Conservation (phyloP, 2,888 invertebrate genomes). For the Nomada ruficornis region DNA sequence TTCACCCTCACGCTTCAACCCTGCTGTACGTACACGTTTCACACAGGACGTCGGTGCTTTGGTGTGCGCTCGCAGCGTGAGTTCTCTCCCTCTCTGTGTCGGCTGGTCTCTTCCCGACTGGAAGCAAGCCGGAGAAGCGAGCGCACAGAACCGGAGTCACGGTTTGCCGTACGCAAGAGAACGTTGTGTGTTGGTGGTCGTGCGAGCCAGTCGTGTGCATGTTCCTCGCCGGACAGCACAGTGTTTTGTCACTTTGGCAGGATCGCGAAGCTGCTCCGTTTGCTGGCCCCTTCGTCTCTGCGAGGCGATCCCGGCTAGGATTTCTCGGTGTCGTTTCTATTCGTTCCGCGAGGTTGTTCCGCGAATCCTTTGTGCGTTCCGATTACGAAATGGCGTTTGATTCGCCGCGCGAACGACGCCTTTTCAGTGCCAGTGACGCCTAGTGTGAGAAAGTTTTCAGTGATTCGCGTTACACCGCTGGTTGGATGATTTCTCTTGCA, state of each 20-base stretch:
- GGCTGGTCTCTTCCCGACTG: slow-evolving; percentile 46
- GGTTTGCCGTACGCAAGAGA: slow-evolving; percentile 41
- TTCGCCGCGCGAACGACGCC: slow-evolving; percentile 52
- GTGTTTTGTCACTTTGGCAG: slow-evolving; percentile 52
- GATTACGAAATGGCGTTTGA: slow-evolving; percentile 57
- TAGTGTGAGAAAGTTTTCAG: slow-evolving; percentile 57
- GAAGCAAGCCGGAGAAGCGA: slow-evolving; percentile 44
- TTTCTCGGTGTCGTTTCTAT: neutral
- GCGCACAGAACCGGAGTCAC: slow-evolving; percentile 35
- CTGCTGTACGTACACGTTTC: neutral
- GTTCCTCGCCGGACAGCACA: slow-evolving; percentile 39
- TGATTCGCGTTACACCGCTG: slow-evolving; percentile 14
- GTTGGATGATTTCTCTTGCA: neutral
- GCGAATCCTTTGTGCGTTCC: neutral
- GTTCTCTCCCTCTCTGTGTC: slow-evolving; percentile 47
- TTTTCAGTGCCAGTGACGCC: slow-evolving; percentile 47
- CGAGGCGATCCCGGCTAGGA: neutral
- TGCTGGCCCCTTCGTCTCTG: neutral
- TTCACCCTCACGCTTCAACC: slow-evolving; percentile 8
- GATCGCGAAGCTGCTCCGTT: slow-evolving; percentile 46
- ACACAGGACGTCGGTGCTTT: neutral
- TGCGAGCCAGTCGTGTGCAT: slow-evolving; percentile 37
- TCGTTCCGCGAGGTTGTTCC: slow-evolving; percentile 3
- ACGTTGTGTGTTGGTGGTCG: slow-evolving; percentile 18
- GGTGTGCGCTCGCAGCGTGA: slow-evolving; percentile 22